Conservation (phyloP, 2,113 vertebrate genomes). For the Craseonycteris thonglongyai region DNA sequence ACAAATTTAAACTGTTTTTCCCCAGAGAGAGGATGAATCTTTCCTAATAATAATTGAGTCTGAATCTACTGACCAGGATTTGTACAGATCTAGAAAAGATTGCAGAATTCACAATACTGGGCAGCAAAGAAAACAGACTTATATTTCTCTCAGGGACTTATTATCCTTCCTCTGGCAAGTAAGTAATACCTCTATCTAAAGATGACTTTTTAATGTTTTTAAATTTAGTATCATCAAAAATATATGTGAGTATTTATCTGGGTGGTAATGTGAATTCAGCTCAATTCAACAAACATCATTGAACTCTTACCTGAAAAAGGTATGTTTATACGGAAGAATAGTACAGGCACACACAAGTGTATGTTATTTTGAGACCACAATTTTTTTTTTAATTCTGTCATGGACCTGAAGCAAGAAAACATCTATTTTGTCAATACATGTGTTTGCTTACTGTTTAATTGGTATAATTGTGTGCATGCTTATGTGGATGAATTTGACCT, state of each 20-base stretch:
- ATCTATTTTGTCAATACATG: not conserved
- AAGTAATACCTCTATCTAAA: not conserved
- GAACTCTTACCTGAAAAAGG: not conserved
- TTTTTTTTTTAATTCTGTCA: not conserved
- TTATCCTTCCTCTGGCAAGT: not conserved
- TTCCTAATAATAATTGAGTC: not conserved
- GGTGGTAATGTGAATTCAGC: not conserved
- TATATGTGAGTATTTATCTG: not conserved
- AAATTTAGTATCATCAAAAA: not conserved
- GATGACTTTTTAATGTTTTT: not conserved
- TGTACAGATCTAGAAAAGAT: not conserved
- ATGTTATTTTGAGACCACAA: not conserved
- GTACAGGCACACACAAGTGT: not conserved
- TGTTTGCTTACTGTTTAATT: not conserved
- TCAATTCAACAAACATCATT: not conserved
- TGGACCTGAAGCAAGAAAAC: not conserved
- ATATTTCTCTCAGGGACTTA: conserved; percentile 15
- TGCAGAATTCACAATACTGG: not conserved
- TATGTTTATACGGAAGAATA: not conserved
- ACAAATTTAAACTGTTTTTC: not conserved
- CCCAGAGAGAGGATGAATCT: not conserved
- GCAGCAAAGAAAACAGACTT: not conserved
- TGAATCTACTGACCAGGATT: not conserved
- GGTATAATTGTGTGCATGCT: not conserved
- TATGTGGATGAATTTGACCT: not conserved